phyloP scores from a whole-genome alignment of 2,888 invertebrate genomes.

The Epirrita christyi region DNA sequence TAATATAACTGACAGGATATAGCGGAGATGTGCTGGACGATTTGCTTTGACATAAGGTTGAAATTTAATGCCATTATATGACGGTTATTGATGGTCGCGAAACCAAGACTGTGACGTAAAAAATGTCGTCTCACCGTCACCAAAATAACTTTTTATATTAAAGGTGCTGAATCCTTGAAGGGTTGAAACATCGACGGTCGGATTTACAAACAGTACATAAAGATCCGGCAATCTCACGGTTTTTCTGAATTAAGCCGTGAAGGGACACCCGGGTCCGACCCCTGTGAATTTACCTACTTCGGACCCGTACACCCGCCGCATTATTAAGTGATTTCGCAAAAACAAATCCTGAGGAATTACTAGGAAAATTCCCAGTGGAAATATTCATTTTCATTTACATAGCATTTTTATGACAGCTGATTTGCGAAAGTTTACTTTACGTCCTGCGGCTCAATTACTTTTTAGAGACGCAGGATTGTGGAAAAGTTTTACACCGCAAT shows the following conservation, averaged over 20 bases:
- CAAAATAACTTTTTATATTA: constrained; percentile 72
- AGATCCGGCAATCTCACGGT: constrained; percentile 72
- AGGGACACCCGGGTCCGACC: constrained; percentile 65
- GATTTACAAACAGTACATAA: constrained; percentile 78
- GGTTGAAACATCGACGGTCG: constrained; percentile 74
- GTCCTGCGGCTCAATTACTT: constrained; percentile 31
- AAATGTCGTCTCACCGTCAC: constrained; percentile 55
- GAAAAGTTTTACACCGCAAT: constrained; percentile 24
- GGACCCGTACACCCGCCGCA: constrained; percentile 47
- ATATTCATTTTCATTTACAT: constrained; percentile 47
- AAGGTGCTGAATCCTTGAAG: constrained; percentile 63
- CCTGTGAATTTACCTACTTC: constrained; percentile 61
- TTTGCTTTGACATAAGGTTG: no score
- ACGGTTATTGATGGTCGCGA: no score
- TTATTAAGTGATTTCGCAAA: constrained; percentile 74
- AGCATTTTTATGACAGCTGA: constrained; percentile 50
- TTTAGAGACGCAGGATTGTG: constrained; percentile 26
- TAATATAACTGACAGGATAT: constrained; percentile 1
- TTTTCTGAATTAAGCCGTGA: constrained; percentile 77
- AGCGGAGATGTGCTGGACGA: constrained; percentile 22
- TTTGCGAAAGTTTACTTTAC: constrained; percentile 53
- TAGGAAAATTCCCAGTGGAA: constrained; percentile 54
- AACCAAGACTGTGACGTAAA: constrained; percentile 53
- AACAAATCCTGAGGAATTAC: constrained; percentile 65
- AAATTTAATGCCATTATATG: no score